Percentiles rank a stretch among this genome's conserved stretches.
Evolutionary conservation across 2,797 vertebrate species (phyloP).

Genomic region (Phrynocephalus forsythii): DNA sequence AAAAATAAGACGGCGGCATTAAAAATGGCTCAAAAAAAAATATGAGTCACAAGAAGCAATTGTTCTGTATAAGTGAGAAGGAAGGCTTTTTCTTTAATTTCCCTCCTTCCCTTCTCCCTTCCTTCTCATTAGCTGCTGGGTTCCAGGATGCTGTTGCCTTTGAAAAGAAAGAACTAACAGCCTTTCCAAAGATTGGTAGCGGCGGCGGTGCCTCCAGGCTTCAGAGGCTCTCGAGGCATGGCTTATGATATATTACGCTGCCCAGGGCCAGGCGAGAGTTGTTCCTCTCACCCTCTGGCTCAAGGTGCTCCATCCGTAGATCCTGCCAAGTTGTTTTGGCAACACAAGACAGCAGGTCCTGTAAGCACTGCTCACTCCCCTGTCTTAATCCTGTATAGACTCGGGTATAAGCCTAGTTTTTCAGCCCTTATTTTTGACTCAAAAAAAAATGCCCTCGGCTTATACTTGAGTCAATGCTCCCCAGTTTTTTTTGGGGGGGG

Average conservation of each 20-base stretch:
- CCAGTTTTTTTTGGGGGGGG: no score
- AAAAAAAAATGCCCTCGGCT: no score
- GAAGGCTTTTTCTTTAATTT: constrained; percentile 4
- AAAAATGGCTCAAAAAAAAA: constrained; percentile 48
- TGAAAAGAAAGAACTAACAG: constrained; percentile 41
- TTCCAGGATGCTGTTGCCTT: constrained; percentile 48
- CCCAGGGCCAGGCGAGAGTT: neutral
- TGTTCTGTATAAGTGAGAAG: constrained; percentile 53
- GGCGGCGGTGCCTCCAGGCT: constrained; percentile 43
- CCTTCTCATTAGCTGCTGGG: constrained; percentile 10
- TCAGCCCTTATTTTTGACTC: no score
- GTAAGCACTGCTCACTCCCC: neutral
- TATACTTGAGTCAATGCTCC: no score
- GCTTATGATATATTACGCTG: neutral
- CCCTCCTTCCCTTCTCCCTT: constrained; percentile 16
- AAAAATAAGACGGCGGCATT: constrained; percentile 57
- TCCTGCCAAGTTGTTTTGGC: neutral
- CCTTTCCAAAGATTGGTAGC: constrained; percentile 37
- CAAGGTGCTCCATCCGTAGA: neutral
- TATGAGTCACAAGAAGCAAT: constrained; percentile 55
- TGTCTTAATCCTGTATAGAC: no score
- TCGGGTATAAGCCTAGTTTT: no score
- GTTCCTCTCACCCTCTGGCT: neutral
- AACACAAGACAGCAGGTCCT: neutral
- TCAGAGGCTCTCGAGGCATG: neutral